Conservation (phyloP, 2,113 vertebrate genomes). For the Eolophus roseicapilla region DNA sequence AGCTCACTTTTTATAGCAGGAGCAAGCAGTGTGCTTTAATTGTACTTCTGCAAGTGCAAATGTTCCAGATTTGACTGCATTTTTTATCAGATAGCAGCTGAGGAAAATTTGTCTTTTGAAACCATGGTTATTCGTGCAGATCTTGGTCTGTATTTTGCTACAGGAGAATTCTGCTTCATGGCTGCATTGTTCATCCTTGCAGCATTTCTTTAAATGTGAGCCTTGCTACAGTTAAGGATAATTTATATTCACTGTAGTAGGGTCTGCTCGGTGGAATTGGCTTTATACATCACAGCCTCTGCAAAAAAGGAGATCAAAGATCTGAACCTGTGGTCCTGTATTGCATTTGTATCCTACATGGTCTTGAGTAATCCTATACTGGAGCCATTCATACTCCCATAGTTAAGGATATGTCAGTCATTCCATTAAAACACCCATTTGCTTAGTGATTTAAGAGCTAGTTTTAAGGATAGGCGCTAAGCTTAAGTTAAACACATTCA, state of each 20-base stretch:
- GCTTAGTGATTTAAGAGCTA: background rate
- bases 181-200: slow-evolving; percentile 47
- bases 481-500: background rate
- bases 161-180: slow-evolving; percentile 14
- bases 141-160: slow-evolving; percentile 19
- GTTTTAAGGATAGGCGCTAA: background rate
- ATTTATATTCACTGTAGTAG: slow-evolving; percentile 71
- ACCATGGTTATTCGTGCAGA: slow-evolving; percentile 6
- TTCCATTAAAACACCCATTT: slow-evolving; percentile 6
- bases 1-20: background rate
- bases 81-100: background rate
- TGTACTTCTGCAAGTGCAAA: background rate
- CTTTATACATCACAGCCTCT: slow-evolving; percentile 72
- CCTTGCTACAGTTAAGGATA: slow-evolving; percentile 57
- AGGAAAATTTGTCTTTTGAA: background rate
- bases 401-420: slow-evolving; percentile 9
- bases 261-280: slow-evolving; percentile 71
- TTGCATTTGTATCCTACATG: slow-evolving; percentile 67
- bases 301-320: slow-evolving; percentile 73
- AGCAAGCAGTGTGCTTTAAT: background rate
- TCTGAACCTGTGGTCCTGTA: slow-evolving; percentile 62
- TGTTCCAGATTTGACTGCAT: background rate
- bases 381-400: background rate
- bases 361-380: slow-evolving; percentile 23
- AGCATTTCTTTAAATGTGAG: slow-evolving; percentile 51